Base-by-base conservation (phyloP, 2,888 invertebrate species). In the Drosophila barbarae region DNA sequence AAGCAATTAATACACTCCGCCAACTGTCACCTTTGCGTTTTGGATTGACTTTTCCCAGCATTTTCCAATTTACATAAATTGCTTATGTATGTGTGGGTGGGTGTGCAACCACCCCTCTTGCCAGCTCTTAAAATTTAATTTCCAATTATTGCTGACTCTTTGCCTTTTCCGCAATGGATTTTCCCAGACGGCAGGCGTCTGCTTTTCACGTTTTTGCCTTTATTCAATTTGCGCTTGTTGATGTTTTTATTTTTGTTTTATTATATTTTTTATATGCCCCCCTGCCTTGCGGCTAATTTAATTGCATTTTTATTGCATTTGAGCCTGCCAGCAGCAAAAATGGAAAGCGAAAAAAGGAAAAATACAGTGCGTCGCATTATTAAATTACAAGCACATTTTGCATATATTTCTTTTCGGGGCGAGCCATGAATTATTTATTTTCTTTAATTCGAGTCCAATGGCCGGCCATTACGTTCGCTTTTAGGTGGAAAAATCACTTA, bases 251-350 rank as follows among this genome's bases (percentile, higher is more conserved):
- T 74, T 54, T 9, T 50, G 21, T 53, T 26, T 46, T 47, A n/a
- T 42, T 26, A 5, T 66, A 51, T 69, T 47, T 35, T 56, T 26
- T 51, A 42, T 67, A 69, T 53, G 55, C 41, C 56, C 50, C 50
- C 54, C 46, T 73, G 69, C 67, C 73, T 67, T 85, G 84, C 64
- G 76, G 82, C 82, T 85, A 85, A 80, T 85, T 85, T 84, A 85
- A 80, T 85, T 80, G 79, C 76, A 79, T 72, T 84, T 84, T 79
- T 85, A 80, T 79, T 85, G 79, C 79, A 81, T 69, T 79, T 85
- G 65, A 28, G 28, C 30, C 46, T 13, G 30, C 36, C 36, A 34
- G 57, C 52, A 32, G 15, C 15, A 68, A 67, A 78, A 60, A 56
- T 56, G 55, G 57, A 56, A 56, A 38, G 28, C 65, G 57, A 58